Evolutionary conservation across 2,888 invertebrate species (phyloP), one percentile per base, ranked within the genome.

Genomic region (Tachina lurida): DNA sequence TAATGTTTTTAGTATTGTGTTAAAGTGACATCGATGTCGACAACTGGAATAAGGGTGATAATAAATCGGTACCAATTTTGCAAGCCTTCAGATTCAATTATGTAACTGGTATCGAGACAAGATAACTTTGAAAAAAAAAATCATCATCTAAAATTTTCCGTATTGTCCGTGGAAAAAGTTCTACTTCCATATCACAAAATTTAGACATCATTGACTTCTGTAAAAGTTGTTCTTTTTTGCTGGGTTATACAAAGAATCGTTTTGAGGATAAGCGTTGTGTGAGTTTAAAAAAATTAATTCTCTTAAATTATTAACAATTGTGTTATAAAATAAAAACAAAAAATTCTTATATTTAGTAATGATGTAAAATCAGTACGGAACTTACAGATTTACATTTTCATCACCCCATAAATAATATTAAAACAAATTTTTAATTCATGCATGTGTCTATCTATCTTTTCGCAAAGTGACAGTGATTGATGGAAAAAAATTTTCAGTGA

Each of bases 381-480:
- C 62, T 62, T 54, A 54, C 63, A 13, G 1, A 15, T 54, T 62
- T 54, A 52, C n/a, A 54, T 8, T 47, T 71, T 17, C 31, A 22
- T 47, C 79, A 73, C 39, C 71, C 62, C 71, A 54, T 43, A 78
- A 58, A 78, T 54, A 62, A 41, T 71, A 63, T 75, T 52, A 15
- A 75, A 41, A 43, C 10, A 54, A 63, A 49, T 31, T 31, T 71
- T 45, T 79, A 79, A 81, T 81, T 75, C 62, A 68, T 68, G 39
- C 31, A 60, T 49, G 22, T 43, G 45, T 67, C 47, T 67, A 45
- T 67, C 47, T 31, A 71, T 58, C 45, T 75, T 58, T 81, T 54
- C 52, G 68, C 60, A 62, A 31, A 68, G 68, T 81, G 81, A 81
- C 81, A 81, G 75, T 81, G 81, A 81, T 81, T 81, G 81, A 81